Evolutionary conservation across 2,888 invertebrate genomes (phyloP), one percentile per base, ranked within the genome.

Genomic region (Lasioglossum calceatum): DNA sequence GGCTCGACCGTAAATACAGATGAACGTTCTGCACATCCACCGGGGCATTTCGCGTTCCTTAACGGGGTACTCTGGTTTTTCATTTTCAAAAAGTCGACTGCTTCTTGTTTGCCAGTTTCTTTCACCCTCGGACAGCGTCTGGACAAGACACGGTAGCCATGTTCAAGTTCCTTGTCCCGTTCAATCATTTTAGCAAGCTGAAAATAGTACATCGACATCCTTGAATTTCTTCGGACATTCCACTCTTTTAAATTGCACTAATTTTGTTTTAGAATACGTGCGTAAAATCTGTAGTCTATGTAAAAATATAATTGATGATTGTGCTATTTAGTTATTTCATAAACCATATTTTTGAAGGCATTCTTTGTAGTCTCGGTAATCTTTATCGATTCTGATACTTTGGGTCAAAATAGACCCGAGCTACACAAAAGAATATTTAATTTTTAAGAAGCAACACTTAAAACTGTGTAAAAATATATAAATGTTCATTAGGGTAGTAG

Each of bases 1-100:
- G 71, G 39, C 54, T 32, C 74, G 71, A 79, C 79, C 81, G 77
- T 70, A 61, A n/a, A 67, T 39, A 61, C 32, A 64, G 36, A 73
- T 67, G 36, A 23, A 19, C 50, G 61, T 54, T 32, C 23, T n/a
- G 10, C 39, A 23, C 76, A 32, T 64, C 32, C 32, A 32, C 42
- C 70, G 71, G 44, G 71, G 71, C 77, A 71, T 77, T 71, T 44
- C 42, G 12, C 54, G 73, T n/a, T 74, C 61, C 61, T 71, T 19
- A 36, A 36, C 2, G 32, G 4, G n/a, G n/a, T 58, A 58, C 10
- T 58, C 23, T 50, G 19, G n/a, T 54, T 54, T 54, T 54, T 10
- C 54, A 54, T 54, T n/a, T 10, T 54, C 54, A 1, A n/a, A 54
- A 54, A 10, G 54, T 23, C 54, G 8, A 23, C 8, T 8, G 0